A percentile compares a stretch with the other conserved stretches of the same genome.
phyloP scores from a whole-genome alignment of 1,140 invertebrate genomes.

The Drosophila lacteicornis region DNA sequence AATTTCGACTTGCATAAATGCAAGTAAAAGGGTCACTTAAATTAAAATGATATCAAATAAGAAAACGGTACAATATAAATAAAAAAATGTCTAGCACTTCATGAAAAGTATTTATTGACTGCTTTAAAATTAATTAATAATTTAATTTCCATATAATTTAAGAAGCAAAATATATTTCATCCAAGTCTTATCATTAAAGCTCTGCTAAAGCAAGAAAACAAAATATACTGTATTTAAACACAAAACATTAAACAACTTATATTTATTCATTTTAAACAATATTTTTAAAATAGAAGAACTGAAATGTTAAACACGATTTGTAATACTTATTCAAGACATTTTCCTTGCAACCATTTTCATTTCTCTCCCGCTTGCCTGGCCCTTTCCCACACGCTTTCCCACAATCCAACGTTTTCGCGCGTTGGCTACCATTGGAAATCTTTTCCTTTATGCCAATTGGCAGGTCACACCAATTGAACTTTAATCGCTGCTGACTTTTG shows the following conservation, averaged over 20 bases:
- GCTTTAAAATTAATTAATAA: too few relatives aligned
- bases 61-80: background rate
- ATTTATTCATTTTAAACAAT: background rate
- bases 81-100: background rate
- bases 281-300: background rate
- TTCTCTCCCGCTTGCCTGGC: background rate
- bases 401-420: constrained; percentile 12
- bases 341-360: constrained; percentile 20
- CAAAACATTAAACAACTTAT: too few relatives aligned
- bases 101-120: too few relatives aligned
- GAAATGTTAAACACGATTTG: background rate
- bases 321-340: constrained; percentile 12
- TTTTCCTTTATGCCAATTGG: constrained; percentile 56
- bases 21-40: background rate
- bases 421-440: constrained; percentile 40
- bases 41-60: background rate
- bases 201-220: too few relatives aligned
- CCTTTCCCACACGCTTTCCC: constrained; percentile 3
- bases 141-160: too few relatives aligned
- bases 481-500: constrained; percentile 81
- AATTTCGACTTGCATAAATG: background rate
- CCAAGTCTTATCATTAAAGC: too few relatives aligned
- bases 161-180: too few relatives aligned
- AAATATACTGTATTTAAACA: too few relatives aligned
- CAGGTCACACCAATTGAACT: constrained; percentile 77